Base-by-base conservation (phyloP, 2,888 invertebrate genomes). In the Pandemis cinnamomeana region DNA sequence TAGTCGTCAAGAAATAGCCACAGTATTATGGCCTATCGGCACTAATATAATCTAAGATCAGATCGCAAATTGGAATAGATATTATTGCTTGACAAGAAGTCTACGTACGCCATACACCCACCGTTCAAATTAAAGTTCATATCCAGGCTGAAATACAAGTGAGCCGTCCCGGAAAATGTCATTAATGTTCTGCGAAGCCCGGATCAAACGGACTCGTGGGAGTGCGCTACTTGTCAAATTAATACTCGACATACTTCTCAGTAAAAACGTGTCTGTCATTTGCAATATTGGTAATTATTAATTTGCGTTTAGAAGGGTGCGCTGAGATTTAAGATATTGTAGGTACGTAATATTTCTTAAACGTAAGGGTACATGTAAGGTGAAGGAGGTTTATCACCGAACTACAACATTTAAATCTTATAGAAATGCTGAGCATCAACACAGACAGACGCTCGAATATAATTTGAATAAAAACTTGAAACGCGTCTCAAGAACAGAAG, bases 151-250 rank as follows among this genome's bases (percentile, higher is more conserved):
- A 82, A 80, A 81, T 87, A 84, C 81, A 84, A 84, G 85, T 87
- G 87, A 85, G 82, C 83, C 81, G 83, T 84, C 85, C 87, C 83
- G 86, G 88, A 89, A 92, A 93, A 93, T 92, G 89, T 91, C 89
- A 91, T 92, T 92, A 93, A 86, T 85, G 86, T 86, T 85, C 83
- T 84, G 88, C 85, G 83, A 83, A 87, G 82, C 81, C 86, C 83
- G 92, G 91, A 91, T 93, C 93, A 93, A 93, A 92, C 92, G 91
- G 90, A 90, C 88, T 89, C 84, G 85, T 87, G 88, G 89, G 87
- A 87, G 86, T 88, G 89, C 86, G 87, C 84, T 84, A 87, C 86
- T 89, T 89, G 84, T 84, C 92, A 91, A 93, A 91, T 92, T 90
- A 91, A 93, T 93, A 90, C 88, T 86, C 86, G 82, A 87, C 87